phyloP scores from a whole-genome alignment of 2,113 vertebrate genomes.

The Podilymbus podiceps region DNA sequence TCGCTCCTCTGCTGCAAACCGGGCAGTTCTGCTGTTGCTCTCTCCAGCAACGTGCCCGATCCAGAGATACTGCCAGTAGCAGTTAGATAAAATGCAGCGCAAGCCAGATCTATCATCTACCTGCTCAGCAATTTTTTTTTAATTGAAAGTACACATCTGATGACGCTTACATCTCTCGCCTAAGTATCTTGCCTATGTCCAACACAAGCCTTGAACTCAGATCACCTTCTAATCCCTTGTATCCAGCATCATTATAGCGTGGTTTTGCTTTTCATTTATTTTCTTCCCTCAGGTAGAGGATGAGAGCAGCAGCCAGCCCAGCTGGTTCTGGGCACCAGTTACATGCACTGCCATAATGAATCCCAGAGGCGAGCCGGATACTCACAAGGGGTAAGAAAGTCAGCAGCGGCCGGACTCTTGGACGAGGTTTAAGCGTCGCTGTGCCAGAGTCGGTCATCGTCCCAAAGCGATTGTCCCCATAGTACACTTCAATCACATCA shows the following conservation, averaged over 20 bases:
- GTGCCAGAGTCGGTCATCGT: slow-evolving; percentile 74
- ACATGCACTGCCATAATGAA: rapidly evolving
- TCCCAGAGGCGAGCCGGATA: not conserved
- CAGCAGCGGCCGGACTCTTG: slow-evolving; percentile 75
- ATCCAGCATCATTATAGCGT: not conserved
- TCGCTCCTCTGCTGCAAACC: not conserved
- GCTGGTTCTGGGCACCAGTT: not conserved
- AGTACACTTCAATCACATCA: slow-evolving; percentile 69
- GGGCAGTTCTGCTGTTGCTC: not conserved
- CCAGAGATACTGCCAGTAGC: not conserved
- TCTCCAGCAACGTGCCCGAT: not conserved
- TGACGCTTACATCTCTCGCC: not conserved
- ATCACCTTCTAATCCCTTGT: not conserved
- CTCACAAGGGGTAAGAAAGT: slow-evolving; percentile 79
- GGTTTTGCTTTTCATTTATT: not conserved
- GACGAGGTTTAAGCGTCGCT: slow-evolving; percentile 77
- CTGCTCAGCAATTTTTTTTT: not conserved
- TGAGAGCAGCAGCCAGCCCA: not conserved
- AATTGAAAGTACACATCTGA: not conserved
- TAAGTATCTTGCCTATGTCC: not conserved
- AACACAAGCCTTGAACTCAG: not conserved
- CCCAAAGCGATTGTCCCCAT: slow-evolving; percentile 69
- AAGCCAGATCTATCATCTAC: not conserved
- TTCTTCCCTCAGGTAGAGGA: not conserved
- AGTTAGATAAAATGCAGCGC: not conserved